Conservation (phyloP, 1,140 invertebrate species). For the Euschistus heros region DNA sequence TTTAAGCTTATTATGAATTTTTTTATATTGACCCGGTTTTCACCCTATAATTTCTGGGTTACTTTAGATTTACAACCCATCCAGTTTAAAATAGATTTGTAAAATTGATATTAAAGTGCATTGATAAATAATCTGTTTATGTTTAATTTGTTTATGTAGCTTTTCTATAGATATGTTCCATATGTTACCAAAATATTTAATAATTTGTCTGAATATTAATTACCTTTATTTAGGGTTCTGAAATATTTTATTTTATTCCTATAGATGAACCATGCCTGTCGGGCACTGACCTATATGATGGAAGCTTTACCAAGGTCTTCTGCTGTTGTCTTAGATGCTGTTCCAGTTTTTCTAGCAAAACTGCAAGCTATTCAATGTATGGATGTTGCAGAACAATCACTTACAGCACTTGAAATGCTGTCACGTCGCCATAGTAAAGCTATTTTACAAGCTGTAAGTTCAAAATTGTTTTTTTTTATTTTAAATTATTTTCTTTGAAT, state of each 20-base stretch:
- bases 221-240: too few relatives aligned
- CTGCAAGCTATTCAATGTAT: constrained; percentile 96
- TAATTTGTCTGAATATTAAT: too few relatives aligned
- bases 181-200: too few relatives aligned
- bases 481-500: neutral
- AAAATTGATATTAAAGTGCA: too few relatives aligned
- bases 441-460: constrained; percentile 80
- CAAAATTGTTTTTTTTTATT: neutral
- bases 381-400: constrained; percentile 95
- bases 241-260: constrained; percentile 30
- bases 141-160: too few relatives aligned
- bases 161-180: too few relatives aligned
- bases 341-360: constrained; percentile 91
- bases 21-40: too few relatives aligned
- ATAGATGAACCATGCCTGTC: constrained; percentile 96
- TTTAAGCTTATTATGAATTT: too few relatives aligned
- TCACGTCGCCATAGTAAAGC: constrained; percentile 93
- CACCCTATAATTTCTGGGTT: too few relatives aligned
- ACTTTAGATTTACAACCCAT: too few relatives aligned
- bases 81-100: too few relatives aligned
- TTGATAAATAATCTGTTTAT: too few relatives aligned
- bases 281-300: constrained; percentile 98
- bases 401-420: constrained; percentile 93
- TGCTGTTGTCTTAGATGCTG: constrained; percentile 90
- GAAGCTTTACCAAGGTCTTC: constrained; percentile 94